Percentiles rank a stretch among this genome's conserved stretches.
These are phyloP conservation scores for Sigmodon hispidus DNA, from an alignment of 2,113 vertebrate species.

Conservation along the genomic window DNA sequence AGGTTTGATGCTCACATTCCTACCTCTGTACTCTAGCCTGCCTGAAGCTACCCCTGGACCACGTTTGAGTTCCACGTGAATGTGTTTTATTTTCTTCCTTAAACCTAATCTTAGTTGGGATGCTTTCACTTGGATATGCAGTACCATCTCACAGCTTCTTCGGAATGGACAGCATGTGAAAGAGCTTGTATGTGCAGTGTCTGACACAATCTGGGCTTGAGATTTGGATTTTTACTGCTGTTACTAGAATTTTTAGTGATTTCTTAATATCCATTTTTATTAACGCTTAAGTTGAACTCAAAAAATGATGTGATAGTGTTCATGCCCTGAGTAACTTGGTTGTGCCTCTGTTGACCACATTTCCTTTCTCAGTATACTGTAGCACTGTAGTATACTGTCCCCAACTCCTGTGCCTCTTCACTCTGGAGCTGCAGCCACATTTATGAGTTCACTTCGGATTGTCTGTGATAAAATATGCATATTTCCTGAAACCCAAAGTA, in stretches of 20 bases:
- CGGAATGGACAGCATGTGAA: background rate
- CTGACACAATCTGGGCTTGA: background rate
- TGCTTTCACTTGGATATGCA: background rate
- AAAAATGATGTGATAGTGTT: background rate
- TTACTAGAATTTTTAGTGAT: slow-evolving; percentile 34
- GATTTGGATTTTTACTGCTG: background rate
- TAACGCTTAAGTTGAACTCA: slow-evolving; percentile 24
- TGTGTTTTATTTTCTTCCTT: background rate
- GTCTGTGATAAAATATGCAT: slow-evolving; percentile 81
- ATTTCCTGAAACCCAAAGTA: slow-evolving; percentile 80
- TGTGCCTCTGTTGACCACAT: background rate
- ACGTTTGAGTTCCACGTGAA: slow-evolving; percentile 17
- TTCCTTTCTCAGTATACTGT: fast-evolving
- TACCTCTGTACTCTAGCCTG: background rate
- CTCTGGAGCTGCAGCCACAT: slow-evolving; percentile 36
- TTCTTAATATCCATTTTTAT: background rate
- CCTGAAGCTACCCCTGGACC: background rate
- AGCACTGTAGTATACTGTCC: background rate
- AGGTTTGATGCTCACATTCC: no score
- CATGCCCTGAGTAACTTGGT: background rate
- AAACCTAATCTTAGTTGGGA: background rate
- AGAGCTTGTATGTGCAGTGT: background rate
- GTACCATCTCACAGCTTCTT: background rate
- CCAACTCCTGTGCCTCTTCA: background rate
- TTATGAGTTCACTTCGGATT: slow-evolving; percentile 63